These are phyloP conservation scores for Oscheius sp. DNA, from an alignment of 2,888 invertebrate species.

Conservation along the genomic window DNA sequence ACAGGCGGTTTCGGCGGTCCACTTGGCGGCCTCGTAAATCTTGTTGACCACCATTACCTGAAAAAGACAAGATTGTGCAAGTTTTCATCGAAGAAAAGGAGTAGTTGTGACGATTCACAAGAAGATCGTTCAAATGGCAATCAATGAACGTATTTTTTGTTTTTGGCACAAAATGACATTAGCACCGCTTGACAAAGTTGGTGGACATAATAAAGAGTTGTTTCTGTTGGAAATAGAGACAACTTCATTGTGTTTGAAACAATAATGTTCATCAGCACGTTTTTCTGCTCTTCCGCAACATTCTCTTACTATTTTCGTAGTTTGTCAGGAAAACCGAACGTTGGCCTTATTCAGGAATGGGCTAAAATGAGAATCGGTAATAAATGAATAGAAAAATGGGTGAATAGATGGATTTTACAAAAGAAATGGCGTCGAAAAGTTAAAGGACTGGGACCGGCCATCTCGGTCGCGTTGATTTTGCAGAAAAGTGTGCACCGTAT, in stretches of 20 bases:
- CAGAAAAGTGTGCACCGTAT: too few species aligned
- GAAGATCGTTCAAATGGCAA: too few species aligned
- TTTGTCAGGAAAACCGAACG: too few species aligned
- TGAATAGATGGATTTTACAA: background rate
- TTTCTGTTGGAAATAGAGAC: background rate
- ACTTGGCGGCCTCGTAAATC: conserved; percentile 63
- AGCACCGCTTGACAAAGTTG: background rate
- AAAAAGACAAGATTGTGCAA: background rate
- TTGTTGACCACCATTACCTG: conserved; percentile 64
- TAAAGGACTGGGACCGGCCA: conserved; percentile 32
- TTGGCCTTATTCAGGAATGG: too few species aligned
- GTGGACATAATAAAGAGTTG: background rate
- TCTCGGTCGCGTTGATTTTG: background rate
- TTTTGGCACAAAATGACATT: background rate
- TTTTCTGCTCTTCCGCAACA: too few species aligned
- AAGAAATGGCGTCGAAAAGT: background rate
- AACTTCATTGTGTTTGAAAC: background rate
- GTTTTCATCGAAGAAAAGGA: background rate
- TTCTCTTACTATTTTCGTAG: too few species aligned
- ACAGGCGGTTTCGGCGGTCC: conserved; percentile 65
- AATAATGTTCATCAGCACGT: too few species aligned
- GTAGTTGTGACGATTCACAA: background rate
- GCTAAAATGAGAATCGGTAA: too few species aligned
- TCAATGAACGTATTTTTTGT: too few species aligned
- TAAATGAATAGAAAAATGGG: too few species aligned